Evolutionary conservation across 2,113 vertebrate species (phyloP).

Genomic region (Oncorhynchus kisutch): DNA sequence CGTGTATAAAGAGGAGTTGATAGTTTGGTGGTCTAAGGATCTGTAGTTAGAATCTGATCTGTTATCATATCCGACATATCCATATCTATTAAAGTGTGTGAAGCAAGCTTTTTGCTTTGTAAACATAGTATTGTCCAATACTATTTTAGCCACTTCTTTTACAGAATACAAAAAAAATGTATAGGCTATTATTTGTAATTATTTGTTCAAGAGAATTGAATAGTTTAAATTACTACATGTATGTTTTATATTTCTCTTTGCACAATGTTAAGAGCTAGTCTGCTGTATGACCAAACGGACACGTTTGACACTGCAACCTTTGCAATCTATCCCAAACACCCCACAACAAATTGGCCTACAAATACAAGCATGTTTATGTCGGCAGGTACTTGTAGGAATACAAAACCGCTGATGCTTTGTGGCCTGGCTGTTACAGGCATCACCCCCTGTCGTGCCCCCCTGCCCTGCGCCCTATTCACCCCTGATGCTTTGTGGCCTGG

Average conservation of each 20-base stretch:
- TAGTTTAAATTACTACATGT: no score
- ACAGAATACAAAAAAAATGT: no score
- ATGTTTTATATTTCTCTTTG: no score
- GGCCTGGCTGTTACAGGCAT: constrained; percentile 51
- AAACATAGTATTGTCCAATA: no score
- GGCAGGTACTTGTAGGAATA: constrained; percentile 39
- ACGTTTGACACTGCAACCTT: background rate
- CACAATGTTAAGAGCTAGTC: no score
- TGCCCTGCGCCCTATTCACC: constrained; percentile 8
- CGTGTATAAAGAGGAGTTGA: background rate
- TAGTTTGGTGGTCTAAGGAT: background rate
- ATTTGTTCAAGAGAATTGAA: no score
- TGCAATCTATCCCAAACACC: background rate
- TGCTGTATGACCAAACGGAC: background rate
- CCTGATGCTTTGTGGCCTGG: constrained; percentile 30
- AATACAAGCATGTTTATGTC: constrained; percentile 46
- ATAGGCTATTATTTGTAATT: no score
- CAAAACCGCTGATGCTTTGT: constrained; percentile 40
- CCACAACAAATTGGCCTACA: constrained; percentile 34
- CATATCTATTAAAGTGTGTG: background rate
- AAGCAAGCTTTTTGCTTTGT: background rate
- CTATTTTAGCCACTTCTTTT: no score
- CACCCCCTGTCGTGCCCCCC: constrained; percentile 63
- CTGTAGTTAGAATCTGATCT: background rate
- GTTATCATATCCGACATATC: background rate